phyloP scores from a whole-genome alignment of 1,140 invertebrate species.

The Penaeus chinensis region DNA sequence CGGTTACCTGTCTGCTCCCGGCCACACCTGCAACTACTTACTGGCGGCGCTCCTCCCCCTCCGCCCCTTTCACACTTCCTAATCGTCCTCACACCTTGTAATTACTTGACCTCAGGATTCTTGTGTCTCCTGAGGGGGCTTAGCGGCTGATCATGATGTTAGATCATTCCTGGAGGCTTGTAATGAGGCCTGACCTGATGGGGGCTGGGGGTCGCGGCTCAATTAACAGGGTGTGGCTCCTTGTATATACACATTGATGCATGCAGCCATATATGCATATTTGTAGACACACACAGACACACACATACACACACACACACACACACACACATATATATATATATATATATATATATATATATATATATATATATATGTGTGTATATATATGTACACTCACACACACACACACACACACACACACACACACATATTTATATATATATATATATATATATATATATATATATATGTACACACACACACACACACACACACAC shows the following conservation, averaged over 20 bases:
- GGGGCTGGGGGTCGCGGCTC: too few species aligned
- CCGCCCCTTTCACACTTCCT: too few species aligned
- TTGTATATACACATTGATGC: not conserved
- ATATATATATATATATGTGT: slow-evolving; percentile 21
- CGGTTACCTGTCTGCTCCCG: too few species aligned
- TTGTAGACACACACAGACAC: not conserved
- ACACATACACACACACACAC: not conserved
- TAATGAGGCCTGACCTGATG: too few species aligned
- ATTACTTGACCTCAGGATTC: too few species aligned
- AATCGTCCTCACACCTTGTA: too few species aligned
- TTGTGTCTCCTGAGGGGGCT: too few species aligned
- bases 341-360: slow-evolving; percentile 21
- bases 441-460: not conserved
- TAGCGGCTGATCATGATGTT: too few species aligned
- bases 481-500: slow-evolving; percentile 19
- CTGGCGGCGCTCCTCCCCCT: too few species aligned
- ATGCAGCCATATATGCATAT: not conserved
- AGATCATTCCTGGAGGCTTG: too few species aligned
- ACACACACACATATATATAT: slow-evolving; percentile 5
- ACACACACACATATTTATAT: slow-evolving; percentile 2
- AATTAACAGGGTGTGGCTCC: too few species aligned
- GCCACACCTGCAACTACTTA: too few species aligned
- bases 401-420: not conserved
- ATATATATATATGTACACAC: not conserved
- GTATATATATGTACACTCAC: not conserved